Base-by-base conservation (phyloP, 2,888 invertebrate species). In the Lasioglossum morio region DNA sequence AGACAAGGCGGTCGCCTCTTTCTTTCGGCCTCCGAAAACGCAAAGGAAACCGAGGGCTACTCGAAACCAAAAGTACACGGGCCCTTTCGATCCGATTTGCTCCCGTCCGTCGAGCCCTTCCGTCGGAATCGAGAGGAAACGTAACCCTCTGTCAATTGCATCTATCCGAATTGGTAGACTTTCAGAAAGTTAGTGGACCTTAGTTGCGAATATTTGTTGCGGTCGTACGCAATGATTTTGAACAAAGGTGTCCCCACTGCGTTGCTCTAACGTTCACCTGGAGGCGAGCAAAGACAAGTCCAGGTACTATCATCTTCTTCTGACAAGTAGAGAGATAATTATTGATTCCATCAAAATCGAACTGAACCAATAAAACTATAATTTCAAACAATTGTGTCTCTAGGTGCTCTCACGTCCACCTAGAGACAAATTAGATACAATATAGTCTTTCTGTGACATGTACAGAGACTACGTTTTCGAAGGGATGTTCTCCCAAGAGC, bases 1-100 rank as follows among this genome's bases (percentile, higher is more conserved):
- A n/a, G 23, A 76, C 53, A 34, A 27, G 53, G 30, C 53, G 53
- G 53, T 46, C 74, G 77, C 27, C 53, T 81, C 72, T 53, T 63
- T 37, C n/a, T 78, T 19, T 12, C 63, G 27, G 70, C 27, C n/a
- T 7, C n/a, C 19, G 53, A 53, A 53, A 53, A 53, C 53, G 23
- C 53, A 53, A 53, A 53, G 53, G n/a, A 53, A 53, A 53, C 53
- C 53, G 53, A 53, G n/a, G 53, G 3, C n/a, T 53, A 53, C 23
- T 53, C n/a, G 23, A 53, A 53, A 53, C 10, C 53, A n/a, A 53
- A 3, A n/a, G 10, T n/a, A 53, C n/a, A 10, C 53, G 10, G 23
- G n/a, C 23, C 53, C 53, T n/a, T 53, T 10, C 53, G 53, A 53
- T 53, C n/a, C 23, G 53, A 23, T 10, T 53, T 10, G n/a, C 53